Evolutionary conservation across 2,888 invertebrate species (phyloP).

Genomic region (Apeira syringaria): DNA sequence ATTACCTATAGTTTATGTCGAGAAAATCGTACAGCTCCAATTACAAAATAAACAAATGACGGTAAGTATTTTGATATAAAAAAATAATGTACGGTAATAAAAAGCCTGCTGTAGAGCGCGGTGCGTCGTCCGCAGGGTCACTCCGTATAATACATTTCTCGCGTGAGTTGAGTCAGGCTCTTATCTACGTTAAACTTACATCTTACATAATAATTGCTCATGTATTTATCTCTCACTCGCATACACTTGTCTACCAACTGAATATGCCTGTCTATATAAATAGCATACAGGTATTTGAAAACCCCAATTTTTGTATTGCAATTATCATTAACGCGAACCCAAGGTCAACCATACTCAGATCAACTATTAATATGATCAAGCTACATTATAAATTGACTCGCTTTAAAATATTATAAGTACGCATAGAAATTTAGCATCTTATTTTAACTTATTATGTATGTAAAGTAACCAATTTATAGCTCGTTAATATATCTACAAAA

Average conservation of each 20-base stretch:
- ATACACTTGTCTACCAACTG: constrained; percentile 11
- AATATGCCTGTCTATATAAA: constrained; percentile 8
- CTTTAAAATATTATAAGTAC: neutral
- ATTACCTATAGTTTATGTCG: constrained; percentile 1
- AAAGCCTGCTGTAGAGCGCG: constrained; percentile 3
- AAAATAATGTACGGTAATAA: too few species aligned
- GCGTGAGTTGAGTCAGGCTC: constrained; percentile 53
- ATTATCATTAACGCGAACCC: too few species aligned
- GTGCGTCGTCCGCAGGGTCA: constrained; percentile 19
- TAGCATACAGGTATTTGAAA: constrained; percentile 16
- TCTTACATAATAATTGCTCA: constrained; percentile 67
- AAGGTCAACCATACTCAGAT: neutral
- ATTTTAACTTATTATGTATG: constrained; percentile 4
- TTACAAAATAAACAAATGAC: neutral
- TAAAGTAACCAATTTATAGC: constrained; percentile 12
- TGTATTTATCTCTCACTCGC: constrained; percentile 59
- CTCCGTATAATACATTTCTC: constrained; percentile 29
- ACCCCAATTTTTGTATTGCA: constrained; percentile 8
- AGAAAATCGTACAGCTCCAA: neutral
- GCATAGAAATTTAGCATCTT: constrained; percentile 5
- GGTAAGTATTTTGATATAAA: neutral
- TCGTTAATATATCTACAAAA: constrained; percentile 28
- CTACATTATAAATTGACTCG: neutral
- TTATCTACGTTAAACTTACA: constrained; percentile 61
- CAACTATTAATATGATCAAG: neutral